Base-by-base conservation (phyloP, 2,888 invertebrate species). In the Elegia similella region DNA sequence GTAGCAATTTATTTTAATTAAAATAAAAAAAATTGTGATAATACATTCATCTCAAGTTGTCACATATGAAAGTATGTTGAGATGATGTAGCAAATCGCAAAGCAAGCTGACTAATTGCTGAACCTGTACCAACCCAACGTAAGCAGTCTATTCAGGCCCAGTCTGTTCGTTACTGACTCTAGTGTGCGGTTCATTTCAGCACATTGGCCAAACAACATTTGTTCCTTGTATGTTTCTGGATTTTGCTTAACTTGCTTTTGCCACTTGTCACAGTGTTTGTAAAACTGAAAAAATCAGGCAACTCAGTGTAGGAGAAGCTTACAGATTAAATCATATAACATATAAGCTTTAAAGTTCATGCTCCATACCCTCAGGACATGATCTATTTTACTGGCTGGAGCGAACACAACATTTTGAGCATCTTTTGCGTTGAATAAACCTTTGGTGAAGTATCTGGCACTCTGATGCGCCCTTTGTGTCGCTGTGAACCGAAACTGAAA, bases 401-500 rank as follows among this genome's bases (percentile, higher is more conserved):
- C 94, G 86, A 93, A 96, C 72, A 89, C 84, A 10, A 96, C 93
- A 63, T 93, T 81, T 54, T 92, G 86, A 16, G 93, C 92, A 17
- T 92, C 91, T 67, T 93, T 87, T 62, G 93, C 92, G 12, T 95
- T 95, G 84, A 97, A 97, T 46, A 97, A 81, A 0, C 97, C 97
- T 54, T 93, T 89, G 0, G 94, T 93, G 86, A 97, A 97, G 76
- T 93, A 92, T 68, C 92, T 92, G 0, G 96, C 96, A 81, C 97
- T 97, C 69, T 93, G 93, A 56, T 94, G 92, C 0, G 97, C 93
- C 65, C 97, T 92, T 75, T 96, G 95, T 0, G 95, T 95, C 1
- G 94, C 93, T 15, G 97, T 97, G 66, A 93, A 95, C 69, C 94
- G 94, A 73, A 97, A 95, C 94, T 96, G 88, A 62, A 92, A 90